These are phyloP conservation scores for Oscheius sp. DNA, from an alignment of 2,888 invertebrate genomes.

Conservation along the genomic window DNA sequence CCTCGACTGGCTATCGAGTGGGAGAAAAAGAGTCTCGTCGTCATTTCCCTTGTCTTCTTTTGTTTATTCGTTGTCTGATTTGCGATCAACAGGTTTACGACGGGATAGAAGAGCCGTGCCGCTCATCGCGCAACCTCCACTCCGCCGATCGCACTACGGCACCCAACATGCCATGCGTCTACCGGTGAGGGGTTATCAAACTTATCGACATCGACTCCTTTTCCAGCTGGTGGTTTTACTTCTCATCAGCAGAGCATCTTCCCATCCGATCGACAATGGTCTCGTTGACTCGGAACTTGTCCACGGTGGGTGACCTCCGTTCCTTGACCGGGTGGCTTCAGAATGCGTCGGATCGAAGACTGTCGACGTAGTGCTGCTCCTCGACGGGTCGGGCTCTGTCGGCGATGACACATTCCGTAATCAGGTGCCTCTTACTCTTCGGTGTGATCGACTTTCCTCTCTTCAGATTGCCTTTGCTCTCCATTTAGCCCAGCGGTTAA, in stretches of 20 bases:
- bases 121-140: constrained; percentile 13
- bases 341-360: constrained; percentile 68
- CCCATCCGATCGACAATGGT: constrained; percentile 69
- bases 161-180: constrained; percentile 34
- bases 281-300: constrained; percentile 69
- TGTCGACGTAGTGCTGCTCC: constrained; percentile 74
- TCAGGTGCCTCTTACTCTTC: constrained; percentile 43
- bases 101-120: constrained; percentile 25
- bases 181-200: constrained; percentile 1
- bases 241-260: neutral
- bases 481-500: constrained; percentile 72
- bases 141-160: constrained; percentile 17
- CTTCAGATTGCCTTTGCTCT: constrained; percentile 71
- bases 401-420: constrained; percentile 71
- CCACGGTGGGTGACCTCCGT: constrained; percentile 55
- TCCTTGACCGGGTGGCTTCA: constrained; percentile 33
- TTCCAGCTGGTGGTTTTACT: constrained; percentile 24
- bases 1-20: neutral
- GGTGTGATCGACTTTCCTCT: constrained; percentile 46
- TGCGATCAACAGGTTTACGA: constrained; percentile 32
- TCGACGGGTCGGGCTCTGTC: constrained; percentile 74
- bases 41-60: constrained; percentile 11
- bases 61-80: constrained; percentile 26
- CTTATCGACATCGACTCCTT: neutral
- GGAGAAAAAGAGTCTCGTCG: constrained; percentile 1